Conservation (phyloP, 2,888 invertebrate genomes). For the Dicyrtoma fusca region DNA sequence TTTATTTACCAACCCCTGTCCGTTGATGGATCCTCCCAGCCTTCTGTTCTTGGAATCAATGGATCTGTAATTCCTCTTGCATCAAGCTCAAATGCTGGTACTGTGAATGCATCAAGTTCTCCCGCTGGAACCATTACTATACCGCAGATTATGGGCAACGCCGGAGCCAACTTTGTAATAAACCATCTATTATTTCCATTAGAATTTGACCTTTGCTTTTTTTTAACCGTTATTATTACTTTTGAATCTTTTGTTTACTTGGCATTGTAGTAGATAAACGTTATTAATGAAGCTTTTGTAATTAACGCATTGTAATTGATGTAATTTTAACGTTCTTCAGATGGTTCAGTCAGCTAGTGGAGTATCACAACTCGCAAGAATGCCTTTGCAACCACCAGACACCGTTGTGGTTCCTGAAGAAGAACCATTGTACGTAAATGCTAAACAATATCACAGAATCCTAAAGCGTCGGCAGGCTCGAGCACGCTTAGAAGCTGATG, state of each 20-base stretch:
- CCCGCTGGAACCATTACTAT: slow-evolving; percentile 61
- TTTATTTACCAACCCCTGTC: slow-evolving; percentile 82
- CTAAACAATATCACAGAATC: slow-evolving; percentile 95
- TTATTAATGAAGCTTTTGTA: too few relatives aligned
- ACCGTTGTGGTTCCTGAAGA: slow-evolving; percentile 73
- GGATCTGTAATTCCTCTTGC: slow-evolving; percentile 75
- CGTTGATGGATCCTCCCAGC: slow-evolving; percentile 64
- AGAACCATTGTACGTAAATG: slow-evolving; percentile 97
- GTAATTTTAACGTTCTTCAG: background rate
- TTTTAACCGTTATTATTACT: background rate
- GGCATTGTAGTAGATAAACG: background rate
- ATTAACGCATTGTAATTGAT: too few relatives aligned
- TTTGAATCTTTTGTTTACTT: background rate
- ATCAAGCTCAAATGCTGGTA: slow-evolving; percentile 60
- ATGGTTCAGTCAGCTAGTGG: slow-evolving; percentile 58
- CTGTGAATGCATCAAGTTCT: slow-evolving; percentile 58
- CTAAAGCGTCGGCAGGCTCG: slow-evolving; percentile 91
- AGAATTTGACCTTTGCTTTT: too few relatives aligned
- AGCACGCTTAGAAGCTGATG: slow-evolving; percentile 91
- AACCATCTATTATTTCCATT: too few relatives aligned
- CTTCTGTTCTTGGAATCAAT: slow-evolving; percentile 64
- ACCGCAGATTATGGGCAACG: slow-evolving; percentile 66
- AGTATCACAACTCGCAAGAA: slow-evolving; percentile 59
- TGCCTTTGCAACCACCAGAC: slow-evolving; percentile 67
- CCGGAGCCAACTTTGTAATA: slow-evolving; percentile 71